Conservation (phyloP, 2,797 vertebrate species). For the Mormyrus hasselquistii region DNA sequence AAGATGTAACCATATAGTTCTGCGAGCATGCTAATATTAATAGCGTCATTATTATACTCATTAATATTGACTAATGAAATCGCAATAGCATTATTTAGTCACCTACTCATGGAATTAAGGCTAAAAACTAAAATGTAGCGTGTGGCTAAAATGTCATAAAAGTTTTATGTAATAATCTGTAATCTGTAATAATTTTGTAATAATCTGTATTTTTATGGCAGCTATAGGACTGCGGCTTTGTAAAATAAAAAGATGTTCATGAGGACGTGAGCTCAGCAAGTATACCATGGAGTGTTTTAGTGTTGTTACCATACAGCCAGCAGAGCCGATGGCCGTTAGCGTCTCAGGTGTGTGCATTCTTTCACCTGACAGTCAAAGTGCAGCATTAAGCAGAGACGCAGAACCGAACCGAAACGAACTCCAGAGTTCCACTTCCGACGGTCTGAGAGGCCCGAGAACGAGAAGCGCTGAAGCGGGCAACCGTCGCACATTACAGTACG, state of each 20-base stretch:
- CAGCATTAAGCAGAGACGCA: neutral
- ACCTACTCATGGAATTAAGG: neutral
- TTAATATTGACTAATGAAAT: neutral
- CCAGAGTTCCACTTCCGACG: neutral
- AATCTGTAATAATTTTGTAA: neutral
- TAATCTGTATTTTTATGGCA: neutral
- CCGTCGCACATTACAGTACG: too few relatives aligned
- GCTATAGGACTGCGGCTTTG: neutral
- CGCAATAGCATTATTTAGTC: neutral
- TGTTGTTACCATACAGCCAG: slow-evolving; percentile 44
- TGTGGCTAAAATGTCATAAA: neutral
- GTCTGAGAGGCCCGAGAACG: neutral
- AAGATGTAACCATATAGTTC: neutral
- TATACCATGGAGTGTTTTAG: too few relatives aligned
- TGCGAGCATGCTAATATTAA: neutral
- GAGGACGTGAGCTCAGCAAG: neutral
- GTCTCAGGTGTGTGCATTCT: neutral
- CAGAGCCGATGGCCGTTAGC: neutral
- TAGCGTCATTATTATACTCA: neutral
- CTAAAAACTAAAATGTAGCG: neutral
- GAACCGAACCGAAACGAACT: neutral
- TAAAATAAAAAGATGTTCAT: neutral
- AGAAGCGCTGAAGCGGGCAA: neutral
- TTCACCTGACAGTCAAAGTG: neutral
- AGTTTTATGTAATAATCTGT: neutral